phyloP scores from a whole-genome alignment of 2,797 vertebrate species.

The Syngnathus rostellatus region DNA sequence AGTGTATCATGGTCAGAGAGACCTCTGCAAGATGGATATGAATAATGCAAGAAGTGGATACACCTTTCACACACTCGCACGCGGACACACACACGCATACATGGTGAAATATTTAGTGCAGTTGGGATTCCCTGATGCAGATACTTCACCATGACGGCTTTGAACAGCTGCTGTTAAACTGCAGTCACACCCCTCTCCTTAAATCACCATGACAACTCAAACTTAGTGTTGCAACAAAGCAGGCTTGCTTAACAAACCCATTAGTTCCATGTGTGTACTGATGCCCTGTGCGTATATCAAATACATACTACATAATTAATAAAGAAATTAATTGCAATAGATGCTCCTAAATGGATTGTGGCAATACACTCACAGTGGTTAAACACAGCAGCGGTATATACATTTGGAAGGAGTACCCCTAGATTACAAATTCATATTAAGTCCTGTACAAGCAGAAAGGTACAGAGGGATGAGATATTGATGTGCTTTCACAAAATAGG shows the following conservation, averaged over 20 bases:
- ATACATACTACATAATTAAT: neutral
- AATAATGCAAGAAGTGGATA: neutral
- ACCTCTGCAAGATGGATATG: neutral
- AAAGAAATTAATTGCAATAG: neutral
- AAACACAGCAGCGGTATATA: neutral
- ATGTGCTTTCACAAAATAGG: neutral
- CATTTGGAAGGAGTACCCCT: neutral
- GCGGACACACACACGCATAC: constrained; percentile 4
- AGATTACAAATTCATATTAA: neutral
- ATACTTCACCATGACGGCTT: neutral
- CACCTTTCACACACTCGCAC: neutral
- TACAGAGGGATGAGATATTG: neutral
- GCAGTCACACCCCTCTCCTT: neutral
- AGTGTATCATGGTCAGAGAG: constrained; percentile 1
- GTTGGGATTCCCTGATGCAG: neutral
- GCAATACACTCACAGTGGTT: neutral
- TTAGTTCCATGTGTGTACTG: neutral
- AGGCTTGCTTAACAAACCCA: neutral
- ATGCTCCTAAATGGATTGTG: neutral
- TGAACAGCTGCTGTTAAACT: neutral
- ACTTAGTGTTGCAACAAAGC: neutral
- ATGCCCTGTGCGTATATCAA: neutral
- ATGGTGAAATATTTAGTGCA: neutral
- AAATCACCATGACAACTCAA: constrained; percentile 2
- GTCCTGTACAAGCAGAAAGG: neutral